These are phyloP conservation scores for Phaonia tiefii DNA, from an alignment of 2,888 invertebrate species.

Conservation along the genomic window DNA sequence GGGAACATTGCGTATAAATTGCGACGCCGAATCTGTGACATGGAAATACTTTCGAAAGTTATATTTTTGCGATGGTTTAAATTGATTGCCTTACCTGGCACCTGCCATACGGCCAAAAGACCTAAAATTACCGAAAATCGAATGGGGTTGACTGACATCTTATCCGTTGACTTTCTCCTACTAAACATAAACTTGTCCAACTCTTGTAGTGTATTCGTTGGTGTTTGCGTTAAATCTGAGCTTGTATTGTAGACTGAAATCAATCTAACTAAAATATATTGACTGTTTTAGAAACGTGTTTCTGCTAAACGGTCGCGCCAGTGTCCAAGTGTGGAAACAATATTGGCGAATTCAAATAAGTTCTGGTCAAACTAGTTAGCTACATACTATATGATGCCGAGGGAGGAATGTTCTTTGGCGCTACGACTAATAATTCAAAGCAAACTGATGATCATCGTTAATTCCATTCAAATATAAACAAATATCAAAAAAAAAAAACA, in stretches of 20 bases:
- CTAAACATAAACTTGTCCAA: too few relatives aligned
- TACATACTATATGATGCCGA: too few relatives aligned
- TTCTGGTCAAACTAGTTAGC: slow-evolving; percentile 55
- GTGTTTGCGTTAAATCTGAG: slow-evolving; percentile 51
- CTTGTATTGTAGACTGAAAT: slow-evolving; percentile 46
- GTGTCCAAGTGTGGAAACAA: too few relatives aligned
- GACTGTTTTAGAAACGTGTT: slow-evolving; percentile 12
- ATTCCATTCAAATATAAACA: not conserved
- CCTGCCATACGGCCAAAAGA: slow-evolving; percentile 34
- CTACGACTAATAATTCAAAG: slow-evolving; percentile 5
- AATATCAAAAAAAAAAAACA: not conserved
- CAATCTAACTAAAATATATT: slow-evolving; percentile 35
- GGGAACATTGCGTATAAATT: slow-evolving; percentile 33
- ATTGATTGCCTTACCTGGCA: slow-evolving; percentile 51
- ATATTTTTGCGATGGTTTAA: too few relatives aligned
- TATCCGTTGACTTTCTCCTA: not conserved
- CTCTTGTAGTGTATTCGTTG: slow-evolving; percentile 44
- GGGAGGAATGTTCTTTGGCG: slow-evolving; percentile 10
- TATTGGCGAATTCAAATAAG: not conserved
- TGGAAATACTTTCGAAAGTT: too few relatives aligned
- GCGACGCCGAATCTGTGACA: slow-evolving; percentile 31
- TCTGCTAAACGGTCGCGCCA: not conserved
- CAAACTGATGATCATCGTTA: slow-evolving; percentile 1
- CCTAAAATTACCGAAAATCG: slow-evolving; percentile 18
- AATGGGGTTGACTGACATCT: slow-evolving; percentile 23